Evolutionary conservation across 2,888 invertebrate species (phyloP).

Genomic region (Orchesellides sinensis): DNA sequence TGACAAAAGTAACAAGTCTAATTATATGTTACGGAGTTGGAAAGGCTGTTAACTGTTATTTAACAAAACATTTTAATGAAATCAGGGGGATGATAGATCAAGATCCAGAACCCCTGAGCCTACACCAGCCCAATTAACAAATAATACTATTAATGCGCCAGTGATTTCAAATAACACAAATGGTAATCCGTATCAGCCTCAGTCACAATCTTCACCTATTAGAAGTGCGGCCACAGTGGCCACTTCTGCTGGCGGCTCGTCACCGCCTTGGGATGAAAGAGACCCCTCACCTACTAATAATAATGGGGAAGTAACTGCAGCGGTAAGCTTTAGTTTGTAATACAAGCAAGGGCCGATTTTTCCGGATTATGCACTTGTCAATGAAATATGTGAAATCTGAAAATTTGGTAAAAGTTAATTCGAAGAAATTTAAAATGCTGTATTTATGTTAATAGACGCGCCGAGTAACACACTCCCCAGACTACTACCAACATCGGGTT

Average conservation of each 20-base stretch:
- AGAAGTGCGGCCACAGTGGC: constrained; percentile 11
- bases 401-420: too few species aligned
- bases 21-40: not conserved
- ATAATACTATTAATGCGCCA: constrained; percentile 42
- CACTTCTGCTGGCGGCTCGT: constrained; percentile 31
- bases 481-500: constrained; percentile 57
- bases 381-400: too few species aligned
- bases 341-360: not conserved
- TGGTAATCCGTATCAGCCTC: constrained; percentile 40
- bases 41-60: not conserved
- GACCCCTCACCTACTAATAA: constrained; percentile 65
- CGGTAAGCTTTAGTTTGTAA: too few species aligned
- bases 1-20: not conserved
- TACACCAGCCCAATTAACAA: constrained; percentile 37
- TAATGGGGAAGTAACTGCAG: constrained; percentile 42
- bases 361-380: not conserved
- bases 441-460: not conserved
- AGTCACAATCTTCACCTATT: constrained; percentile 30
- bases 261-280: constrained; percentile 31
- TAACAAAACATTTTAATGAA: not conserved
- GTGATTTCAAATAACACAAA: constrained; percentile 51
- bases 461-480: constrained; percentile 51
- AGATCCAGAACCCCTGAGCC: constrained; percentile 58
- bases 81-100: constrained; percentile 49
- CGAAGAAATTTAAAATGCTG: too few species aligned